These are phyloP conservation scores for Ormyrus nitidulus DNA, from an alignment of 2,888 invertebrate species.

Conservation along the genomic window DNA sequence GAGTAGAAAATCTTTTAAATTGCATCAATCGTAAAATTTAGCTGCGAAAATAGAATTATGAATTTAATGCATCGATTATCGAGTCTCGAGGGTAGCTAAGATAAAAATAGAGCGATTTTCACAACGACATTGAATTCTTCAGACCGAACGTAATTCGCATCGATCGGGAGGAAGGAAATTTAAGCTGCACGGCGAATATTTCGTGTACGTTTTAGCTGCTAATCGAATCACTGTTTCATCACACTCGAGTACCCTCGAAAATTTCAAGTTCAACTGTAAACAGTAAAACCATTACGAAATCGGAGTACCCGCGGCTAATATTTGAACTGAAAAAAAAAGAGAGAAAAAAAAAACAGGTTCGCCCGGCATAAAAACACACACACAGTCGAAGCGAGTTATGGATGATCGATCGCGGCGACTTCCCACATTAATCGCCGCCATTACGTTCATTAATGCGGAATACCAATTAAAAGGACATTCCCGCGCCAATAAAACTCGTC, in stretches of 20 bases:
- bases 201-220: constrained; percentile 10
- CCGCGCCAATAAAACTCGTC: no score
- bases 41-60: neutral
- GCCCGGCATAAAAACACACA: neutral
- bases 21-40: neutral
- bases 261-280: neutral
- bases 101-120: neutral
- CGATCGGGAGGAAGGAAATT: neutral
- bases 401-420: no score
- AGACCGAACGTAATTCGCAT: constrained; percentile 23
- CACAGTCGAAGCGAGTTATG: no score
- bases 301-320: no score
- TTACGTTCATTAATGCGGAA: no score
- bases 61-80: neutral
- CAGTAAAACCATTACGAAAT: neutral
- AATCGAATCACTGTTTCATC: constrained; percentile 29
- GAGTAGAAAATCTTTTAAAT: neutral
- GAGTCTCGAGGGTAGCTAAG: neutral
- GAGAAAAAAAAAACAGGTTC: no score
- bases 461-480: no score
- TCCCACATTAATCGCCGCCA: no score
- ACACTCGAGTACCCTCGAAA: neutral
- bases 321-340: no score
- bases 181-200: constrained; percentile 14
- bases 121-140: constrained; percentile 14